Evolutionary conservation across 2,113 vertebrate species (phyloP), one percentile per base, ranked within the genome.

Genomic region (Atherinomorus stipes): DNA sequence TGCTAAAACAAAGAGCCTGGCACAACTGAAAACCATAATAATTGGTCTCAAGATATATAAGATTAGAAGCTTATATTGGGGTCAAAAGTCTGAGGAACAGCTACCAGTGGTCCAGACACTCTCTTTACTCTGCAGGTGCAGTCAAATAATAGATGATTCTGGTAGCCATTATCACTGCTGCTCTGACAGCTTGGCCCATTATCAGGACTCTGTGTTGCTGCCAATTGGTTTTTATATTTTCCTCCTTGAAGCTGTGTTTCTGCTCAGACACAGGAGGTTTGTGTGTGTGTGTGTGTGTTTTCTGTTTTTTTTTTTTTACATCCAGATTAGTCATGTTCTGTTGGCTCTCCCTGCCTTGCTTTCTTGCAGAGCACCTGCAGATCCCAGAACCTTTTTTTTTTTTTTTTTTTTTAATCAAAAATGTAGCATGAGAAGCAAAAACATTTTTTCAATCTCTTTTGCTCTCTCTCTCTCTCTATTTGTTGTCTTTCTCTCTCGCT

Each of bases 321-420:
- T 72, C 71, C 22, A 59, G 47, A 81, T 85, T 69, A 75, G 64
- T 78, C 72, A 76, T 75, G 62, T 67, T 71, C 51, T 53, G 47
- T 54, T 63, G 62, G 65, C 40, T 76, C 22, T 64, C 18, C 15
- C 23, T 25, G 51, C 52, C 23, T 69, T 28, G 4, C 74, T 47
- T 68, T 42, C 49, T 58, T 2, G 4, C 70, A 56, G 75, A 84
- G 64, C 72, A 81, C 74, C 77, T 88, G 73, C 61, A 69, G 69
- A 12, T 47, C 53, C 52, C 60, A 22, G 54, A 76, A 63, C 38
- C 16, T 28, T 50, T 70, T 69, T 68, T n/a, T n/a, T n/a, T n/a
- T n/a, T n/a, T n/a, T n/a, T n/a, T n/a, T n/a, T n/a, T n/a, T n/a
- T n/a, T n/a, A n/a, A 78, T 78, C 26, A 3, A 37, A 67, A 76